A percentile compares a stretch with the other conserved stretches of the same genome.
phyloP scores from a whole-genome alignment of 2,113 vertebrate species.

The Lagenorhynchus albirostris region DNA sequence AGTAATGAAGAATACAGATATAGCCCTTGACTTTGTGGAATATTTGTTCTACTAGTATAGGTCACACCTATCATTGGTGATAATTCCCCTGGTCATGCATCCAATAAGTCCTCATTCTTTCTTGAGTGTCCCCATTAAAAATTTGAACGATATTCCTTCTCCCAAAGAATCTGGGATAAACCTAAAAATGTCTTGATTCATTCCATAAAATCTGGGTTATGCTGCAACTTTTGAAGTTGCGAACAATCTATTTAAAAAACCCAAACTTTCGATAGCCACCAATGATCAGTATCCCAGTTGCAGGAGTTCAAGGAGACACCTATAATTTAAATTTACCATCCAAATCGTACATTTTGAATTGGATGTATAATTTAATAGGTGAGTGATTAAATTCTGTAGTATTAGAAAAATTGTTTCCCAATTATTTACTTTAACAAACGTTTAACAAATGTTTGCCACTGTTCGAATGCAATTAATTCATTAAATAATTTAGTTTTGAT shows the following conservation, averaged over 20 bases:
- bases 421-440: not conserved
- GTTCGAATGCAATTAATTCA: not conserved
- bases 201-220: not conserved
- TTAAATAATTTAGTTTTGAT: not conserved
- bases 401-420: not conserved
- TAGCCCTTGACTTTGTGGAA: not conserved
- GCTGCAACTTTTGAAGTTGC: not conserved
- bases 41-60: not conserved
- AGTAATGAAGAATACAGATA: not conserved
- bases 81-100: not conserved
- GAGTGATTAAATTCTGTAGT: not conserved
- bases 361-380: not conserved
- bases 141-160: not conserved
- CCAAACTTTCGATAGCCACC: not conserved
- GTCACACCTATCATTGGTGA: not conserved
- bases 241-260: not conserved
- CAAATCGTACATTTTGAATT: not conserved
- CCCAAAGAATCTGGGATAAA: not conserved
- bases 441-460: not conserved
- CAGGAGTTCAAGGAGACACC: not conserved
- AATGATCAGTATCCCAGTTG: not conserved
- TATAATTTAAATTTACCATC: not conserved
- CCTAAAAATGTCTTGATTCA: not conserved
- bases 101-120: not conserved
- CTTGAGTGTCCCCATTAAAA: not conserved